Conservation (phyloP, 2,113 vertebrate genomes). For the Heterotis niloticus region DNA sequence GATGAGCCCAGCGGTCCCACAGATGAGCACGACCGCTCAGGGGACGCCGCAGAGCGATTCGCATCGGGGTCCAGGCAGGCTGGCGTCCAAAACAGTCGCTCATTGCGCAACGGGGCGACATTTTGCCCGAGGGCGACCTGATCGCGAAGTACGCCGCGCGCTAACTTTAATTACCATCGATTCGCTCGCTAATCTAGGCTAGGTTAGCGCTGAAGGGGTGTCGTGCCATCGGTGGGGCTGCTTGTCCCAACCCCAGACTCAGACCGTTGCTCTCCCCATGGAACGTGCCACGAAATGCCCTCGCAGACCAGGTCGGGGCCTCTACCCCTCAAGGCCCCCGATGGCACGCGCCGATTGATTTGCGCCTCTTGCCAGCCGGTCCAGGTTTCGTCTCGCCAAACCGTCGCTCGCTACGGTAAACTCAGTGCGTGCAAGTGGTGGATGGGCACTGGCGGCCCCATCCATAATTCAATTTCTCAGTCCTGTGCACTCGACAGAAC, state of each 20-base stretch:
- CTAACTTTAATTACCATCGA: constrained; percentile 62
- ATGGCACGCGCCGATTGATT: background rate
- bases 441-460: background rate
- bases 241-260: background rate
- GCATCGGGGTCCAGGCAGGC: background rate
- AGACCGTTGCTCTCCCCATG: background rate
- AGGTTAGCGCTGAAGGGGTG: constrained; percentile 40
- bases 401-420: too few relatives aligned
- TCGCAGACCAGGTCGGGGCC: background rate
- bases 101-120: background rate
- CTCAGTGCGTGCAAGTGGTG: background rate
- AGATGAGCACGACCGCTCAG: background rate
- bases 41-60: too few relatives aligned
- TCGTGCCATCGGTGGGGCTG: background rate
- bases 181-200: constrained; percentile 43
- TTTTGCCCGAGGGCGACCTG: constrained; percentile 45
- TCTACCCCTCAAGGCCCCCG: background rate
- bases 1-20: too few relatives aligned
- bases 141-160: constrained; percentile 60
- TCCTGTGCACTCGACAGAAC: constrained; percentile 60
- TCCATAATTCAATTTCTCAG: constrained; percentile 60
- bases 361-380: background rate
- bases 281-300: background rate
- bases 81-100: background rate
- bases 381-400: too few relatives aligned